phyloP scores from a whole-genome alignment of 2,113 vertebrate species.

The Neomonachus schauinslandi region DNA sequence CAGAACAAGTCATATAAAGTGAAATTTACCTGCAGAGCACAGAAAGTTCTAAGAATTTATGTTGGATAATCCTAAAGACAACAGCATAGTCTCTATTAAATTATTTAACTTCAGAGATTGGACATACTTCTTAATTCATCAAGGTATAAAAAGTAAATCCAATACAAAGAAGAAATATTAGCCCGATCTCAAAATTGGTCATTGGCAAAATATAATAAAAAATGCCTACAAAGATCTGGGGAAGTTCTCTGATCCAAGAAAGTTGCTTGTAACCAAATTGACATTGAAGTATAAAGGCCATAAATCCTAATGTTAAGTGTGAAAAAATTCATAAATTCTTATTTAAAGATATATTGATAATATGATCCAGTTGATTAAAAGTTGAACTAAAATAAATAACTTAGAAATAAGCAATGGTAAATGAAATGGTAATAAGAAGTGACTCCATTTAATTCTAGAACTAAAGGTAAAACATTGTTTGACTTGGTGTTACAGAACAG shows the following conservation, averaged over 20 bases:
- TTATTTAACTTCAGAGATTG: neutral
- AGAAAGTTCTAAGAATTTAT: neutral
- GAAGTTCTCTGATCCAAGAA: neutral
- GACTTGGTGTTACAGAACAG: neutral
- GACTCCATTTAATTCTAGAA: neutral
- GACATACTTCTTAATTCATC: neutral
- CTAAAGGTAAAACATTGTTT: neutral
- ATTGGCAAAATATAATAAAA: neutral
- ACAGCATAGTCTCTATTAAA: neutral
- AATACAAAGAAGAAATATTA: neutral
- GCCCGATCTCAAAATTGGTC: neutral
- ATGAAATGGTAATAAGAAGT: neutral
- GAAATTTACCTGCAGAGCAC: neutral
- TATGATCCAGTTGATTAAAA: neutral
- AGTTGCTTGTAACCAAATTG: neutral
- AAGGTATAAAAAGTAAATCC: neutral
- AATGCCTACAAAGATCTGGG: neutral
- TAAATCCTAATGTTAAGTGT: neutral
- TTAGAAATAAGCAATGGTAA: neutral
- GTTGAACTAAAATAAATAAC: neutral
- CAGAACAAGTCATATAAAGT: neutral
- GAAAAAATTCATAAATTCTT: neutral
- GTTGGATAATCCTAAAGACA: neutral
- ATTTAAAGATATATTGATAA: neutral
- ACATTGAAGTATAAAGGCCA: neutral